Base-by-base conservation (phyloP, 2,797 vertebrate genomes). In the Cheirogaleus major region DNA sequence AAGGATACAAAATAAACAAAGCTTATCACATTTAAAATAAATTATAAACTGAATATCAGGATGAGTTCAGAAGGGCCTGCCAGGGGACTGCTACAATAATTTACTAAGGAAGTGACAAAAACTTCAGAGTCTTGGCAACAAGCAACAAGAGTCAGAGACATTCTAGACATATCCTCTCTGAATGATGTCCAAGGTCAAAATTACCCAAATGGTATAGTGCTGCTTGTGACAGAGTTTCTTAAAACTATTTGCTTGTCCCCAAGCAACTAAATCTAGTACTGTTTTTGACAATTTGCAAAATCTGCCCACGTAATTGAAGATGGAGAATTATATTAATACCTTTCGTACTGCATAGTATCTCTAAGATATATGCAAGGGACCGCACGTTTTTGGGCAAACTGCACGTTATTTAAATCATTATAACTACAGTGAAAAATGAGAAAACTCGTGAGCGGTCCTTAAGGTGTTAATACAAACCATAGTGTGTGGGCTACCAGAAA, bases 111-210 rank as follows among this genome's bases (percentile, higher is more conserved):
- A 93, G 25, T 43, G 38, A 94, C 32, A 76, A 90, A 88, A 81
- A 18, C 27, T 18, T 79, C 50, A 80, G 67, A 79, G 86, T 63
- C 17, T 25, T 92, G 93, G 65, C 59, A 92, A 55, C 38, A 69
- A 32, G 48, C 52, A 50, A 35, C 15, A 15, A 73, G 15, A 41
- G 52, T 69, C 17, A 61, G n/a, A 96, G 43, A 55, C 52, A 93
- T 63, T 83, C 76, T 61, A 95, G 85, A 95, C 73, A 87, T 13
- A 96, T 10, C 82, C 41, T 93, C 55, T 70, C 88, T 38, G 32
- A 87, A 65, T 70, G 61, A 89, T 12, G 43, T 61, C 1, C 69
- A 93, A 96, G 89, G 94, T 96, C 85, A 93, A 86, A 65, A 80
- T 70, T 35, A 89, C 82, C 27, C 82, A 57, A 94, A 76, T 30